Percentiles rank a stretch among this genome's conserved stretches.
phyloP scores from a whole-genome alignment of 1,140 invertebrate species.

The Megalonaias nervosa region DNA sequence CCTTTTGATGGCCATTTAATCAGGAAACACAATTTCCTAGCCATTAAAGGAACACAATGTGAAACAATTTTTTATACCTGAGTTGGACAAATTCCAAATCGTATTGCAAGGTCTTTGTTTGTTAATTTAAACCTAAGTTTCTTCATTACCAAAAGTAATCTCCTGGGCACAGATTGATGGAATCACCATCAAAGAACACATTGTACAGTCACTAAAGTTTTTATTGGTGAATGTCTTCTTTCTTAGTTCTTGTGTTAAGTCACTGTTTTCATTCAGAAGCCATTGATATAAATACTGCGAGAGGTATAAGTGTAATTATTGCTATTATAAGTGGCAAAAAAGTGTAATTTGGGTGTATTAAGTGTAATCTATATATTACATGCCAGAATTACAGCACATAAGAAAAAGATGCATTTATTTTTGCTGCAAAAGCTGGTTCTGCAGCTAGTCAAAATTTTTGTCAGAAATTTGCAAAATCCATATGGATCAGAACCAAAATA shows the following conservation, averaged over 20 bases:
- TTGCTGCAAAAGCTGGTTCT: too few species aligned
- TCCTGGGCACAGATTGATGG: too few species aligned
- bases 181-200: constrained; percentile 1
- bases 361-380: too few species aligned
- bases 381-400: too few species aligned
- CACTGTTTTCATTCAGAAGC: constrained; percentile 17
- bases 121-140: constrained; percentile 12
- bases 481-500: too few species aligned
- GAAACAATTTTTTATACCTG: constrained; percentile 3
- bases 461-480: too few species aligned
- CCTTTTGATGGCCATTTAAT: constrained; percentile 19
- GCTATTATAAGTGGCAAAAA: too few species aligned
- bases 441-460: too few species aligned
- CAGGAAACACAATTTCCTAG: not conserved
- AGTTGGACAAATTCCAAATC: constrained; percentile 9
- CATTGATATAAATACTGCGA: not conserved
- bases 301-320: too few species aligned
- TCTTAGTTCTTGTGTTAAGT: constrained; percentile 2
- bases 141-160: constrained; percentile 14
- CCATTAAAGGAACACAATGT: not conserved
- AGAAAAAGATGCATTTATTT: too few species aligned
- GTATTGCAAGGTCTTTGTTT: constrained; percentile 1
- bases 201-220: constrained; percentile 10
- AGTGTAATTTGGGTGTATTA: too few species aligned
- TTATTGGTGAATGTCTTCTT: constrained; percentile 10